Evolutionary conservation across 2,888 invertebrate species (phyloP).

Genomic region (Galeruca laticollis): DNA sequence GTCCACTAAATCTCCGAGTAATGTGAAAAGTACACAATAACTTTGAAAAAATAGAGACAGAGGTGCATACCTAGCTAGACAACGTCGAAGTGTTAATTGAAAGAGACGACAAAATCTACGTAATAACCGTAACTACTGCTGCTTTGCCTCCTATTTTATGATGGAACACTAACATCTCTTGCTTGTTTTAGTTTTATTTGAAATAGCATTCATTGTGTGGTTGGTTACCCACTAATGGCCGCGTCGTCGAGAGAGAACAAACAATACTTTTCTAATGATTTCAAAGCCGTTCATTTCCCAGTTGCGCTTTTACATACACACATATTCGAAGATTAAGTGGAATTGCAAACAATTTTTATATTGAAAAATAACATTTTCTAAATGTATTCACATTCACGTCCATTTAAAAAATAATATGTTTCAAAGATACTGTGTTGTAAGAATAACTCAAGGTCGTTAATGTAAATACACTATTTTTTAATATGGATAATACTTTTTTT

Average conservation of each 20-base stretch:
- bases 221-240: slow-evolving; percentile 28
- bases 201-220: slow-evolving; percentile 33
- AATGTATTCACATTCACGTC: neutral
- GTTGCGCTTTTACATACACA: slow-evolving; percentile 8
- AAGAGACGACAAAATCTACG: slow-evolving; percentile 59
- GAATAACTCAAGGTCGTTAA: no score
- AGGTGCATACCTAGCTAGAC: slow-evolving; percentile 61
- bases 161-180: slow-evolving; percentile 45
- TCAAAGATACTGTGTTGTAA: no score
- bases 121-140: slow-evolving; percentile 57
- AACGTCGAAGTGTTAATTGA: slow-evolving; percentile 61
- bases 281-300: slow-evolving; percentile 8
- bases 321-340: slow-evolving; percentile 17
- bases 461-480: no score
- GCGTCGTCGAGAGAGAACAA: slow-evolving; percentile 14
- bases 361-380: neutral
- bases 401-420: neutral
- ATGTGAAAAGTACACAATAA: slow-evolving; percentile 64
- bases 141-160: slow-evolving; percentile 48
- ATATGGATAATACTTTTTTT: no score
- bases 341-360: slow-evolving; percentile 11
- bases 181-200: slow-evolving; percentile 44
- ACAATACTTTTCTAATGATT: slow-evolving; percentile 29
- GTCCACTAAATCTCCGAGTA: slow-evolving; percentile 63
- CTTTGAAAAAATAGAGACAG: slow-evolving; percentile 57